phyloP scores from a whole-genome alignment of 2,797 vertebrate species.

The Oreortyx pictus region DNA sequence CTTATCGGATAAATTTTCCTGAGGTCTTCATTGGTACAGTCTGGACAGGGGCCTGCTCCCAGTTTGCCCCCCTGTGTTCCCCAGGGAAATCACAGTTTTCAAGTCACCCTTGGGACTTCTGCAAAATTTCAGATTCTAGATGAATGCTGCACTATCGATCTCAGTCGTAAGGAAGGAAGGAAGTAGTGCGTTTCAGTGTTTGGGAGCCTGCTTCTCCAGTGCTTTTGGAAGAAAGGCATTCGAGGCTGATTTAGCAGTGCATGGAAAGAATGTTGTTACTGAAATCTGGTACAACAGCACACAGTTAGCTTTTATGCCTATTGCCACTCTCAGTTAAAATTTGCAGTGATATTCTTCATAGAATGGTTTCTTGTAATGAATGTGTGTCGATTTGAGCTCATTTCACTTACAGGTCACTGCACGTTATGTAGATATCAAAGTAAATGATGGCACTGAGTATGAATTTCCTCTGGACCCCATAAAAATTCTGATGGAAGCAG shows the following conservation, averaged over 20 bases:
- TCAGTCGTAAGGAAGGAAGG: neutral
- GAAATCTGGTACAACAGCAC: neutral
- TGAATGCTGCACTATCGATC: neutral
- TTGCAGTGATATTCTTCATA: constrained; percentile 49
- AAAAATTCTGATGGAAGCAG: neutral
- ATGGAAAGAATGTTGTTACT: neutral
- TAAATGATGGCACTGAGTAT: constrained; percentile 18
- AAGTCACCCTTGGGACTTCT: neutral
- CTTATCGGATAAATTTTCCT: neutral
- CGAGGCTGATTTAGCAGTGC: neutral
- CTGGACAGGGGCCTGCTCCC: rapidly evolving
- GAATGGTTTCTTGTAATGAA: constrained; percentile 49
- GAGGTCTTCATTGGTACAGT: neutral
- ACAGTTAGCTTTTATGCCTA: constrained; percentile 43
- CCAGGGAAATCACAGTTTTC: neutral
- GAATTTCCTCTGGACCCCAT: constrained; percentile 30
- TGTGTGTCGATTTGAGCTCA: constrained; percentile 54
- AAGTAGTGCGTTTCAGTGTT: neutral
- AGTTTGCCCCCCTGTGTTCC: neutral
- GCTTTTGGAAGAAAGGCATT: neutral
- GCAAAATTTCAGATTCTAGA: neutral
- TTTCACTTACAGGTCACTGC: constrained; percentile 28
- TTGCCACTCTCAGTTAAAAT: constrained; percentile 14
- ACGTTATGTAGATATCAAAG: constrained; percentile 55
- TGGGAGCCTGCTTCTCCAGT: neutral